Evolutionary conservation across 2,797 vertebrate genomes (phyloP).

Genomic region (Phrynocephalus guinanensis): DNA sequence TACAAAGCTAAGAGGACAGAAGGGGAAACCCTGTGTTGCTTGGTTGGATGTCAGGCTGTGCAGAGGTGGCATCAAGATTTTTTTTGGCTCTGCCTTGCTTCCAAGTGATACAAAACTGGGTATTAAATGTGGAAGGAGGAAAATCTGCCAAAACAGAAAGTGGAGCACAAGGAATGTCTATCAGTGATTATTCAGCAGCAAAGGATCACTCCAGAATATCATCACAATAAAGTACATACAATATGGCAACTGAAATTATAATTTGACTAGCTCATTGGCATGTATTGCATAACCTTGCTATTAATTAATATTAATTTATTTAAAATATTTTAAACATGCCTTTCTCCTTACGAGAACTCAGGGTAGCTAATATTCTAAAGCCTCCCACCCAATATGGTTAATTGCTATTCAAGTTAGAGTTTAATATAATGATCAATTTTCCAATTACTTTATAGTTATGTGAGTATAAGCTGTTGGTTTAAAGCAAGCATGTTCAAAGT

Average conservation of each 20-base stretch:
- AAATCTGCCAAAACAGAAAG: neutral
- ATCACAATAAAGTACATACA: neutral
- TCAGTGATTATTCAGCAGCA: neutral
- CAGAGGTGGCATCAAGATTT: neutral
- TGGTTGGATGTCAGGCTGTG: neutral
- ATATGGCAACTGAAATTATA: neutral
- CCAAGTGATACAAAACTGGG: neutral
- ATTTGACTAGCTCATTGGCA: neutral
- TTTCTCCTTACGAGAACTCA: too few species aligned
- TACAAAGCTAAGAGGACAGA: neutral
- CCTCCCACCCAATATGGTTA: too few species aligned
- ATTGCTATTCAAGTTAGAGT: too few species aligned
- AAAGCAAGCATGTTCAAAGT: too few species aligned
- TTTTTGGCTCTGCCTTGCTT: neutral
- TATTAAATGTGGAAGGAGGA: conserved; percentile 10
- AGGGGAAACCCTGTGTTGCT: neutral
- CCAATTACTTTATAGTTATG: too few species aligned
- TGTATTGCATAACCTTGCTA: too few species aligned
- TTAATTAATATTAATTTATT: too few species aligned
- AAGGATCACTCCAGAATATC: neutral
- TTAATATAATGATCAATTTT: too few species aligned
- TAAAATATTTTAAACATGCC: too few species aligned
- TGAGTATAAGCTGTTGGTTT: too few species aligned
- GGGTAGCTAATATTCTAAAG: too few species aligned
- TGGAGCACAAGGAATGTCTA: conserved; percentile 4